A percentile compares a stretch with the other conserved stretches of the same genome.
phyloP scores from a whole-genome alignment of 2,113 vertebrate species.

The Sylvicapra grimmia region DNA sequence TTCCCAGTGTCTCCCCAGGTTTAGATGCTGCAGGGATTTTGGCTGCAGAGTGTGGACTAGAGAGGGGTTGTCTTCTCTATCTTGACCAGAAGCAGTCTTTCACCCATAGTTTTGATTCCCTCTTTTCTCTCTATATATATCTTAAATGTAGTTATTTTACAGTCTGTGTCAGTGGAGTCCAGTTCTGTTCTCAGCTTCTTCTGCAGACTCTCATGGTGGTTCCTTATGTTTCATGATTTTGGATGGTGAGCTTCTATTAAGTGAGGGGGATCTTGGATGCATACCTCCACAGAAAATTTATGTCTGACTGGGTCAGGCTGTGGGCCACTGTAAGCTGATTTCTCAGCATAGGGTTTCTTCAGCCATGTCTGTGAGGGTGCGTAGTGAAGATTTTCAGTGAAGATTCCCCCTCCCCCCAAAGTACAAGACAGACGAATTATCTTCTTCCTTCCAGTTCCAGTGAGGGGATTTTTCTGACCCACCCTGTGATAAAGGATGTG shows the following conservation, averaged over 20 bases:
- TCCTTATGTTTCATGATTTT: background rate
- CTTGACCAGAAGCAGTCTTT: background rate
- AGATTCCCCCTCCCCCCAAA: background rate
- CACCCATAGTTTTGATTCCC: background rate
- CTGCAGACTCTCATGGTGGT: background rate
- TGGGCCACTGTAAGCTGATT: background rate
- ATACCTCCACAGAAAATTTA: background rate
- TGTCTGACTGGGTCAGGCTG: background rate
- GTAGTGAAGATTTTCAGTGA: background rate
- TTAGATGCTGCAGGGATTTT: background rate
- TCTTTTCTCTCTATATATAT: background rate
- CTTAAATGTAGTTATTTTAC: background rate
- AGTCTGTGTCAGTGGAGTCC: background rate
- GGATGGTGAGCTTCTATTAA: background rate
- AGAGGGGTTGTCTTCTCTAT: background rate
- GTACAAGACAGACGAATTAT: background rate
- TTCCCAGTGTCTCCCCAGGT: background rate
- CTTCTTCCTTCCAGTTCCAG: background rate
- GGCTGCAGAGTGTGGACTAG: background rate
- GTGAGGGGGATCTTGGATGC: background rate
- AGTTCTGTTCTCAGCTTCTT: background rate
- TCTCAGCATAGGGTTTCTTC: background rate
- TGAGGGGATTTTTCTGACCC: background rate
- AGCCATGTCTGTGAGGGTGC: background rate
- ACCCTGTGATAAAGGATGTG: background rate